A percentile compares a stretch with the other conserved stretches of the same genome.
Conservation (phyloP, 2,797 vertebrate species). For the Gobio occitaniae region DNA sequence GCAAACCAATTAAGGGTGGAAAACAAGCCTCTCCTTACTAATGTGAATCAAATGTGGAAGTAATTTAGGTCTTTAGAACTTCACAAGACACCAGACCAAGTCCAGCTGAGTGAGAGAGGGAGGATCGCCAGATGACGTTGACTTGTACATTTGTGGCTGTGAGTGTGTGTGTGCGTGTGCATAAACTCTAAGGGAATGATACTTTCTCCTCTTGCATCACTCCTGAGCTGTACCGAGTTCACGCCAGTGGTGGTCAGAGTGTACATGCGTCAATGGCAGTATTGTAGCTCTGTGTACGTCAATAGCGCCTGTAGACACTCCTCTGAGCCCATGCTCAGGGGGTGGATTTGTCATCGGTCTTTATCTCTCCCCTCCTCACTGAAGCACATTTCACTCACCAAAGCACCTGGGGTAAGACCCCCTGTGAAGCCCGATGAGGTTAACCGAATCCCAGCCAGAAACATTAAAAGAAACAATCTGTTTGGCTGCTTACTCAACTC, state of each 20-base stretch:
- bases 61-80: conserved; percentile 64
- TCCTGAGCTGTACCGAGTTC: conserved; percentile 14
- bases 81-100: conserved; percentile 61
- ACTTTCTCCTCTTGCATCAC: conserved; percentile 52
- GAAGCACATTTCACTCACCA: conserved; percentile 26
- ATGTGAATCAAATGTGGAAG: conserved; percentile 74
- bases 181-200: conserved; percentile 31
- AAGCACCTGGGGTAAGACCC: conserved; percentile 40
- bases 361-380: conserved; percentile 36
- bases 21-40: conserved; percentile 51
- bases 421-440: conserved; percentile 27
- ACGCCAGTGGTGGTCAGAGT: conserved; percentile 35
- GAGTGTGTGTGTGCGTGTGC: conserved; percentile 32
- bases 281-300: conserved; percentile 49
- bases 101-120: conserved; percentile 65
- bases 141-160: conserved; percentile 43
- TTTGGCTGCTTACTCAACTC: conserved; percentile 39
- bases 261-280: conserved; percentile 58
- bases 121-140: conserved; percentile 39
- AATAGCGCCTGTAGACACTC: conserved; percentile 42
- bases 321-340: conserved; percentile 47
- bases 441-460: conserved; percentile 35
- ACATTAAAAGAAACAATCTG: conserved; percentile 46
- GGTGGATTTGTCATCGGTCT: conserved; percentile 55
- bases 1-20: conserved; percentile 51